A percentile compares a stretch with the other conserved stretches of the same genome.
Conservation (phyloP, 2,113 vertebrate species). For the Calyptommatus sinebrachiatus region DNA sequence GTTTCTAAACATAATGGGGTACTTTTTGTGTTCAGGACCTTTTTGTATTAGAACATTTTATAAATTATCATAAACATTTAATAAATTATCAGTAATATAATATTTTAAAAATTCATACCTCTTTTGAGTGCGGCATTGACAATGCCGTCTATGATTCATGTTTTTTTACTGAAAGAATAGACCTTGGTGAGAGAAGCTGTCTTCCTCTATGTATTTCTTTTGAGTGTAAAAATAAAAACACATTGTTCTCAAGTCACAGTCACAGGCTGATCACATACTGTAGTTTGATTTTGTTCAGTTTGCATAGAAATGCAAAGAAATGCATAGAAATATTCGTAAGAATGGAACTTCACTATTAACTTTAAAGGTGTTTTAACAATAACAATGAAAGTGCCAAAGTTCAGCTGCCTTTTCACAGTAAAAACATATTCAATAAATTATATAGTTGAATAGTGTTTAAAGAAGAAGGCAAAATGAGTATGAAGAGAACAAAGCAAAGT, state of each 20-base stretch:
- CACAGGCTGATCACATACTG: background rate
- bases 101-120: background rate
- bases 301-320: no score
- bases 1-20: background rate
- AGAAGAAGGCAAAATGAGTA: background rate
- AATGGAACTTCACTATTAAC: constrained; percentile 5
- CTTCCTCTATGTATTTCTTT: background rate
- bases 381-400: background rate
- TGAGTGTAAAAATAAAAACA: background rate
- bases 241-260: background rate
- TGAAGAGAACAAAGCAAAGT: background rate
- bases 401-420: background rate
- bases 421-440: background rate
- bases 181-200: constrained; percentile 1
- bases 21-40: constrained; percentile 22
- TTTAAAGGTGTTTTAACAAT: background rate
- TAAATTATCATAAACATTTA: background rate
- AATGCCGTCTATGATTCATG: background rate
- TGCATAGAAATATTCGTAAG: background rate
- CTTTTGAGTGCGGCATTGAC: background rate
- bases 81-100: constrained; percentile 7
- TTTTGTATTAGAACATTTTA: constrained; percentile 24
- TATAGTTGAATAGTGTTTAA: background rate
- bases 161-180: constrained; percentile 13
- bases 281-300: constrained; percentile 6